Evolutionary conservation across 2,888 invertebrate species (phyloP).

Genomic region (Caenorhabditis parvicauda): DNA sequence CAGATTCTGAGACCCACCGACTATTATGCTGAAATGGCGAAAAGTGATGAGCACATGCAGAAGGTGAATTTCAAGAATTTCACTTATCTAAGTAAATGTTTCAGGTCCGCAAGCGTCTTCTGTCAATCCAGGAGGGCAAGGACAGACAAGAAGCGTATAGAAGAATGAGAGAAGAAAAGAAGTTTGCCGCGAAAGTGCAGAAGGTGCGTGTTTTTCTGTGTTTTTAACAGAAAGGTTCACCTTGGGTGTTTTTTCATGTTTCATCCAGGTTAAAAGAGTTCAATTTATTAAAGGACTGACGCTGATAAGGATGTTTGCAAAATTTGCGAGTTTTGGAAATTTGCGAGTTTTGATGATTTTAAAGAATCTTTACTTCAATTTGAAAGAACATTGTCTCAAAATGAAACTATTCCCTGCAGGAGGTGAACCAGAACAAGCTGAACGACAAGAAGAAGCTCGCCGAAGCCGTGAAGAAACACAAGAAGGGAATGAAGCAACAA

Average conservation of each 20-base stretch:
- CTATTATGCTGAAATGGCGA: constrained; percentile 98
- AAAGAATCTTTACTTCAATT: neutral
- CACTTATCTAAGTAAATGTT: neutral
- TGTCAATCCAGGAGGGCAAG: constrained; percentile 73
- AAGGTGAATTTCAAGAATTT: constrained; percentile 68
- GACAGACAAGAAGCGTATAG: constrained; percentile 85
- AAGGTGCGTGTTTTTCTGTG: too few relatives aligned
- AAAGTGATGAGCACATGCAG: constrained; percentile 94
- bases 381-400: neutral
- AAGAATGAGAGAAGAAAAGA: constrained; percentile 83
- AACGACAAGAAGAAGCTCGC: constrained; percentile 87
- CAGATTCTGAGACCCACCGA: constrained; percentile 86
- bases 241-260: too few relatives aligned
- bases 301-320: too few relatives aligned
- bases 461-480: constrained; percentile 87
- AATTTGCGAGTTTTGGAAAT: too few relatives aligned
- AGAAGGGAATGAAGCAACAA: constrained; percentile 62
- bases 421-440: constrained; percentile 73
- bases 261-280: too few relatives aligned
- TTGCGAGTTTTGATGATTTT: neutral
- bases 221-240: too few relatives aligned
- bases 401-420: constrained; percentile 18
- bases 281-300: too few relatives aligned
- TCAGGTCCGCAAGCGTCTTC: constrained; percentile 48
- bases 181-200: constrained; percentile 79